phyloP scores from a whole-genome alignment of 2,888 invertebrate species.

The Cephonodes hylas region DNA sequence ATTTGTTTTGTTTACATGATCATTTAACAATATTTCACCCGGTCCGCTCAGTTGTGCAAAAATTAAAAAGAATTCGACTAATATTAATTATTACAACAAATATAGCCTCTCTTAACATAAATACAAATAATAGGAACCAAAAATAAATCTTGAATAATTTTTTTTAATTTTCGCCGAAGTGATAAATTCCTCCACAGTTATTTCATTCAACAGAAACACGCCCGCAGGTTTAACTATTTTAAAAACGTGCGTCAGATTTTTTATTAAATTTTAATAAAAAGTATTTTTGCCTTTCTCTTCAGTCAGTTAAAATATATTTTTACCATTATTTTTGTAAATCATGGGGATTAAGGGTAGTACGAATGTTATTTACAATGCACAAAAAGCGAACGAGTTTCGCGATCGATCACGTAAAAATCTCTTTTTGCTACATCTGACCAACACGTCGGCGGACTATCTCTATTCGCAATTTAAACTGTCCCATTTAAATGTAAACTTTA shows the following conservation, averaged over 20 bases:
- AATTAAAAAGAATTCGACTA: too few relatives aligned
- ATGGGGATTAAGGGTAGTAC: neutral
- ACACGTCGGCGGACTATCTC: conserved; percentile 14
- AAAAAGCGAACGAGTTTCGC: neutral
- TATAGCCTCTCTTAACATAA: too few relatives aligned
- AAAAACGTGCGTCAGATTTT: neutral
- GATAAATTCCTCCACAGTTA: neutral
- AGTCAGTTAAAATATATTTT: neutral
- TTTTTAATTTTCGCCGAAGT: neutral
- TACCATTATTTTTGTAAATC: neutral
- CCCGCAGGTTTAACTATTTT: neutral
- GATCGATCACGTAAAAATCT: conserved; percentile 10
- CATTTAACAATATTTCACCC: too few relatives aligned
- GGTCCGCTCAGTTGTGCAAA: too few relatives aligned
- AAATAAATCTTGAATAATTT: too few relatives aligned
- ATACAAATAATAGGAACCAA: too few relatives aligned
- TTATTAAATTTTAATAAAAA: neutral
- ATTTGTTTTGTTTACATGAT: neutral
- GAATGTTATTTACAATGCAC: neutral
- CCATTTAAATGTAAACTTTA: conserved; percentile 12
- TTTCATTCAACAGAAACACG: neutral
- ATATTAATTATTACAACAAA: too few relatives aligned
- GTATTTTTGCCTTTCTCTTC: neutral
- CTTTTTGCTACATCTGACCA: conserved; percentile 12
- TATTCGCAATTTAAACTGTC: conserved; percentile 7